phyloP scores from a whole-genome alignment of 1,140 invertebrate genomes.

The Drosophila takahashii region DNA sequence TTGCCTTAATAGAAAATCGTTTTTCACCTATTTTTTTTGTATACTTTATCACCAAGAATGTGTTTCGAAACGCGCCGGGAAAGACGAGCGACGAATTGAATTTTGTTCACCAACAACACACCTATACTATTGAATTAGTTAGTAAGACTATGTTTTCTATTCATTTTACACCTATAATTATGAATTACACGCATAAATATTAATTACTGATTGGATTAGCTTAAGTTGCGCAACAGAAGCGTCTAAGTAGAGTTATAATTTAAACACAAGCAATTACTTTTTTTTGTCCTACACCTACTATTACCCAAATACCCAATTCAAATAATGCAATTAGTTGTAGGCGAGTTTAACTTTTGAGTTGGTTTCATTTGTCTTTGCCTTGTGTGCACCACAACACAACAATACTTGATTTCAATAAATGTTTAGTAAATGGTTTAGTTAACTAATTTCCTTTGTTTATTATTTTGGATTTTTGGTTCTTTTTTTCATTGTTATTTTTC shows the following conservation, averaged over 20 bases:
- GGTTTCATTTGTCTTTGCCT: slow-evolving; percentile 24
- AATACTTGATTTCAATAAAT: slow-evolving; percentile 69
- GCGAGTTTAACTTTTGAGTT: slow-evolving; percentile 38
- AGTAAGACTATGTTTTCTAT: slow-evolving; percentile 47
- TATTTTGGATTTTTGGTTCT: slow-evolving; percentile 17
- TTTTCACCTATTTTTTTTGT: slow-evolving; percentile 17
- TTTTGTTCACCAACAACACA: slow-evolving; percentile 5
- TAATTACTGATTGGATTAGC: slow-evolving; percentile 29
- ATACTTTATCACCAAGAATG: slow-evolving; percentile 21
- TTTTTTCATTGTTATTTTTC: slow-evolving; percentile 1
- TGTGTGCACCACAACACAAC: slow-evolving; percentile 18
- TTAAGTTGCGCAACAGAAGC: slow-evolving; percentile 23
- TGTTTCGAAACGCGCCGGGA: slow-evolving; percentile 22
- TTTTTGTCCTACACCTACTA: slow-evolving; percentile 23
- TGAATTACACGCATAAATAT: slow-evolving; percentile 16
- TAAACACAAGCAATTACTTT: slow-evolving; percentile 19
- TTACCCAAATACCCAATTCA: slow-evolving; percentile 11
- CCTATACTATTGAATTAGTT: slow-evolving; percentile 44
- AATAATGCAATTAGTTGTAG: slow-evolving; percentile 65
- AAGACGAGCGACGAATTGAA: slow-evolving; percentile 16
- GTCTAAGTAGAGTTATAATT: slow-evolving; percentile 14
- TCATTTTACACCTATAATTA: slow-evolving; percentile 18
- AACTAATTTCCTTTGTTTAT: slow-evolving; percentile 35
- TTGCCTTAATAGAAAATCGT: slow-evolving; percentile 76
- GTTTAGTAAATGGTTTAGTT: slow-evolving; percentile 77